Conservation (phyloP, 2,113 vertebrate genomes). For the Columba livia region DNA sequence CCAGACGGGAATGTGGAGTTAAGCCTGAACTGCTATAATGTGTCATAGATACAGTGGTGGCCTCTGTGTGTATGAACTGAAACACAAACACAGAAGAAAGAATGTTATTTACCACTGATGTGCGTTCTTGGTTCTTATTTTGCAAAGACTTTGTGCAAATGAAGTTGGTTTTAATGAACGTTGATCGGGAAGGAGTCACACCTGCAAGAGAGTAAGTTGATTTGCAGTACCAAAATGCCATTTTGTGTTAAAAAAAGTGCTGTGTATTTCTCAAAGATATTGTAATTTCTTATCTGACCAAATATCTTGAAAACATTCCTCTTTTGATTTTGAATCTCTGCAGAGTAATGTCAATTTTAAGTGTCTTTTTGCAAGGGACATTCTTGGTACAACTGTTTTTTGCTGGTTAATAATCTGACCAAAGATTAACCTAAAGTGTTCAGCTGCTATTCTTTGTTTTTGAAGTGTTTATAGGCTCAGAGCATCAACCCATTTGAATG, state of each 20-base stretch:
- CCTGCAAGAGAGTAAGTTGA: background rate
- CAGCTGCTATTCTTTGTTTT: conserved; percentile 51
- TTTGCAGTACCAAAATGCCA: background rate
- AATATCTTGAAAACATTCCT: conserved; percentile 60
- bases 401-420: conserved; percentile 64
- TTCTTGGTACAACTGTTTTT: conserved; percentile 35
- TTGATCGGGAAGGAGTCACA: background rate
- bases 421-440: conserved; percentile 55
- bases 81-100: background rate
- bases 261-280: background rate
- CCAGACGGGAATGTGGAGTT: background rate
- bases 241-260: background rate
- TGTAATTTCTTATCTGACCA: conserved; percentile 17
- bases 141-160: background rate
- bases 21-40: background rate
- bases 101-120: background rate
- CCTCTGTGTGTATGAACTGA: background rate
- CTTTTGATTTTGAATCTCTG: conserved; percentile 22
- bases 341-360: conserved; percentile 12
- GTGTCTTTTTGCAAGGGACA: background rate
- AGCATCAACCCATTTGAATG: conserved; percentile 19
- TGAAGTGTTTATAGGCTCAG: conserved; percentile 19
- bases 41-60: background rate
- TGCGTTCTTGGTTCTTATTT: background rate
- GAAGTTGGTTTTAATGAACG: background rate